phyloP scores from a whole-genome alignment of 2,797 vertebrate species.

The Melanotaenia boesemani region DNA sequence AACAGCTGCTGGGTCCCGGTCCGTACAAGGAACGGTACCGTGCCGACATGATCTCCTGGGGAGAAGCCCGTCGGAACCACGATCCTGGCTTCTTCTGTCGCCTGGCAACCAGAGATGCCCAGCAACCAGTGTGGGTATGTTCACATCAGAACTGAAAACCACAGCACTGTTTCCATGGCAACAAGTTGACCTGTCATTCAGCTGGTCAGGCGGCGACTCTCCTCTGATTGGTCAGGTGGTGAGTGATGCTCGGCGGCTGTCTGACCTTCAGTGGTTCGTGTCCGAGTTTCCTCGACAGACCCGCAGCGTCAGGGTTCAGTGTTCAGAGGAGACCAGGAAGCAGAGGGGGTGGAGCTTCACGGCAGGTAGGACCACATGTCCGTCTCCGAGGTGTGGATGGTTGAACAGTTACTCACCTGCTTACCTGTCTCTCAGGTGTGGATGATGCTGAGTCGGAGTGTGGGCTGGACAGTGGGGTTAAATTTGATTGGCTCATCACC shows the following conservation, averaged over 20 bases:
- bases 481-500: constrained; percentile 88
- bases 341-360: constrained; percentile 90
- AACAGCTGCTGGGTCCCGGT: constrained; percentile 87
- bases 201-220: background rate
- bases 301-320: constrained; percentile 83
- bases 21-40: constrained; percentile 89
- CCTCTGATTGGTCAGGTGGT: constrained; percentile 84
- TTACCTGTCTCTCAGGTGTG: constrained; percentile 80
- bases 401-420: background rate
- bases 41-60: constrained; percentile 92
- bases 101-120: constrained; percentile 71
- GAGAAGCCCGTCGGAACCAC: constrained; percentile 80
- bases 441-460: constrained; percentile 93
- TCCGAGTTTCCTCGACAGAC: constrained; percentile 75
- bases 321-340: constrained; percentile 83
- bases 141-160: too few relatives aligned
- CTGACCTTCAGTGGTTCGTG: constrained; percentile 91
- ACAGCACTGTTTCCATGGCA: too few relatives aligned
- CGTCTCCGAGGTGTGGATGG: too few relatives aligned
- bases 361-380: constrained; percentile 62
- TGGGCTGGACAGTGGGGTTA: constrained; percentile 87
- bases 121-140: constrained; percentile 89
- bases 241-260: constrained; percentile 88
- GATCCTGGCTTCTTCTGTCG: constrained; percentile 93
- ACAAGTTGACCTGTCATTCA: too few relatives aligned